A percentile compares a stretch with the other conserved stretches of the same genome.
Evolutionary conservation across 37 sponge, comb jelly and placozoan genomes (phyloP).

Genomic region (Spongilla lacustris): DNA sequence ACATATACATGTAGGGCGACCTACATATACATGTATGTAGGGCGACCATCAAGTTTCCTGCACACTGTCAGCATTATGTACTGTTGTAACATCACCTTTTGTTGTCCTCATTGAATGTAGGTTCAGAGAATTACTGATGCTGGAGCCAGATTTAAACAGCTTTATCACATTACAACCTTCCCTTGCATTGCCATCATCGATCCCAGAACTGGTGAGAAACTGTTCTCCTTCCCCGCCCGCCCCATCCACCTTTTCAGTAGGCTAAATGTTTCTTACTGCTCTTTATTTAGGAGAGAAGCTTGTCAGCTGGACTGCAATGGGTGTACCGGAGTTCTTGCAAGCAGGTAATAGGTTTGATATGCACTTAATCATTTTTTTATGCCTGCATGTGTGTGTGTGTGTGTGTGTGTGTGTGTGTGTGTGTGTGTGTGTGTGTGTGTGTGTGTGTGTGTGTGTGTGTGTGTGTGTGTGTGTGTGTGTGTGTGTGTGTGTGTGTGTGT

Average conservation of each 20-base stretch:
- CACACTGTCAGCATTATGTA: too few species aligned
- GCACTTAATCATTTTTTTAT: too few species aligned
- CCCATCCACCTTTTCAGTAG: neutral
- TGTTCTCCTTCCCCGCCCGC: neutral
- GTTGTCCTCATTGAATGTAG: constrained; percentile 13
- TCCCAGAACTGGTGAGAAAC: constrained; percentile 82
- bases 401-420: too few species aligned
- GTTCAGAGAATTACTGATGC: constrained; percentile 71
- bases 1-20: too few species aligned
- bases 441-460: too few species aligned
- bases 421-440: too few species aligned
- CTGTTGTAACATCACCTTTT: too few species aligned
- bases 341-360: constrained; percentile 29
- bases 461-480: too few species aligned
- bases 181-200: constrained; percentile 88
- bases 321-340: constrained; percentile 18
- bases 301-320: constrained; percentile 34
- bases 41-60: too few species aligned
- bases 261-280: neutral
- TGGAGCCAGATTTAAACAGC: constrained; percentile 65
- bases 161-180: constrained; percentile 64
- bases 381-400: too few species aligned
- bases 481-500: too few species aligned
- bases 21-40: too few species aligned
- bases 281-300: constrained; percentile 66